A percentile compares a stretch with the other conserved stretches of the same genome.
phyloP scores from a whole-genome alignment of 2,888 invertebrate species.

The Dicyrtomina minuta region DNA sequence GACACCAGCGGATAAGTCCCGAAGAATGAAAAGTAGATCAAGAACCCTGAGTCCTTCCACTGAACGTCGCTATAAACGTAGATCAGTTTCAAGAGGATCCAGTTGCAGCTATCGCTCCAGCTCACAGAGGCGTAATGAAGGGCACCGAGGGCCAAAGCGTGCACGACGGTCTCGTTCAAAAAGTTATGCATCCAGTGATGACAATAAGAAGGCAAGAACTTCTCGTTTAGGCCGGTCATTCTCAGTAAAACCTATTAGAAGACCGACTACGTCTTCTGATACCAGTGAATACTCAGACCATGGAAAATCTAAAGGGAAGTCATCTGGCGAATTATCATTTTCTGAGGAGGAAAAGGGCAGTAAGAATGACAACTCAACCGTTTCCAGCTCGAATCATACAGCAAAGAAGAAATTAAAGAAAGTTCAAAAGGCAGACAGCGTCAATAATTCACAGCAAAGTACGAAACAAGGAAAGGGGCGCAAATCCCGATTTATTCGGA shows the following conservation, averaged over 20 bases:
- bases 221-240: too few relatives aligned
- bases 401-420: neutral
- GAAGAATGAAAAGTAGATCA: neutral
- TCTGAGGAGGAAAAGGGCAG: neutral
- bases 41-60: neutral
- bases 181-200: conserved; percentile 1
- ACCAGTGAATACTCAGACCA: neutral
- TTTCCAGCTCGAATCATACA: neutral
- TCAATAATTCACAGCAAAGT: neutral
- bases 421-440: neutral
- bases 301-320: neutral
- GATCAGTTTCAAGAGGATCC: conserved; percentile 4
- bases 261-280: neutral
- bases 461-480: neutral
- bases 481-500: neutral
- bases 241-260: too few relatives aligned
- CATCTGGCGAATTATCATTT: neutral
- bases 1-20: neutral
- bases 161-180: neutral
- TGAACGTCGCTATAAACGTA: neutral
- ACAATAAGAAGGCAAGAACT: too few relatives aligned
- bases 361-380: neutral
- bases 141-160: neutral
- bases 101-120: neutral
- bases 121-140: neutral